Conservation (phyloP, 1,140 invertebrate genomes). For the Lineus longissimus region DNA sequence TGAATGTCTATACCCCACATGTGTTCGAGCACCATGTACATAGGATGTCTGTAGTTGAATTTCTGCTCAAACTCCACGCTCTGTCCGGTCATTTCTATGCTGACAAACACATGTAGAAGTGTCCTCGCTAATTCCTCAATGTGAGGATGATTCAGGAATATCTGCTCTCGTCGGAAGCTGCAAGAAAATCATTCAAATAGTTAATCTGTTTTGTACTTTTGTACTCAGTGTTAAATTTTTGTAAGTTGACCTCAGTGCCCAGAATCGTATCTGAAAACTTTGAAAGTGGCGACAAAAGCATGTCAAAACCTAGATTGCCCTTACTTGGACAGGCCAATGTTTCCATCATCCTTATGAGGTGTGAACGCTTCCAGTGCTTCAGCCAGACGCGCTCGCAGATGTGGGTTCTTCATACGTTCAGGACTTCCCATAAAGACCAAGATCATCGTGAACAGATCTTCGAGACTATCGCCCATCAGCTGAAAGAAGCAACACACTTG, state of each 20-base stretch:
- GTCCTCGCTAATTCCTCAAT: slow-evolving; percentile 67
- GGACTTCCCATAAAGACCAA: slow-evolving; percentile 72
- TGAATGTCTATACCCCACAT: slow-evolving; percentile 68
- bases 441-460: slow-evolving; percentile 67
- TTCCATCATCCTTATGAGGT: slow-evolving; percentile 26
- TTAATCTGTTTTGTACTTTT: too few species aligned
- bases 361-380: slow-evolving; percentile 75
- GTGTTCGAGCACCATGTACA: slow-evolving; percentile 91
- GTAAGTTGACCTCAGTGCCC: background rate
- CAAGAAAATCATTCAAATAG: slow-evolving; percentile 8
- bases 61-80: slow-evolving; percentile 95
- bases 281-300: background rate
- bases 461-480: slow-evolving; percentile 43
- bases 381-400: slow-evolving; percentile 82
- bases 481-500: slow-evolving; percentile 6
- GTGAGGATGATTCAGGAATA: slow-evolving; percentile 76
- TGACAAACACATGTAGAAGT: slow-evolving; percentile 87
- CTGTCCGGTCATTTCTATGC: slow-evolving; percentile 95
- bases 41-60: slow-evolving; percentile 91
- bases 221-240: background rate
- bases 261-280: background rate
- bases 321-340: background rate
- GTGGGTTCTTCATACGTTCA: slow-evolving; percentile 81
- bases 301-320: too few species aligned
- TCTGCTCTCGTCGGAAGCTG: slow-evolving; percentile 65